Base-by-base conservation (phyloP, 2,113 vertebrate genomes). In the Ophthalmolycus amberensis region DNA sequence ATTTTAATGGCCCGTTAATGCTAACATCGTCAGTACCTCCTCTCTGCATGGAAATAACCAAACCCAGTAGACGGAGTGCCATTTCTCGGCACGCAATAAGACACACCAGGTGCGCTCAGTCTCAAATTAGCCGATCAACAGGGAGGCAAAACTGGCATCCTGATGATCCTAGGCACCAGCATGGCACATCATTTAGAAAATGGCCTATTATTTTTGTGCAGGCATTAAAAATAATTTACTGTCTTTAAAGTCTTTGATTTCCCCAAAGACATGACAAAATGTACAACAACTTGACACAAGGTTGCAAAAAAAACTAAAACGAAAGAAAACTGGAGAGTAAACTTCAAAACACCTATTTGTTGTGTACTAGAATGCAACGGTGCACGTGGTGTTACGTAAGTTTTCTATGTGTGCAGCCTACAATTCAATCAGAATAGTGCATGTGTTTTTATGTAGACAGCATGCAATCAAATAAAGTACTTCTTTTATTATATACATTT, bases 211-310 rank as follows among this genome's bases (percentile, higher is more conserved):
- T 94, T 94, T 94, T 95, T 94, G 90, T 80, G 90, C 90, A 83
- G 85, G 93, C 94, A 94, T 95, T 95, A 93, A 94, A 95, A 94
- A 94, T 95, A 94, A 95, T 95, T 95, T 95, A 94, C 87, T 85
- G 90, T 91, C 89, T 93, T 93, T 90, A 91, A 92, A 91, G 84
- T 92, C 84, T 91, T 88, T 90, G 90, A 94, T 93, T 93, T 94
- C 90, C 90, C 87, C 84, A 80, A 85, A 92, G 90, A 92, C 81
- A 72, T 64, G 79, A 85, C 75, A 88, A 89, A 91, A 90, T 75
- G 79, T 90, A 90, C 80, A 92, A 75, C 67, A 77, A 89, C 80
- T 88, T 87, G 84, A 82, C 80, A 73, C 82, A 54, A 32, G 80
- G 56, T 86, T 79, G 68, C 37, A 69, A 46, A 77, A 70, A 87